These are phyloP conservation scores for Coleophora deauratella DNA, from an alignment of 2,888 invertebrate species.

Conservation along the genomic window DNA sequence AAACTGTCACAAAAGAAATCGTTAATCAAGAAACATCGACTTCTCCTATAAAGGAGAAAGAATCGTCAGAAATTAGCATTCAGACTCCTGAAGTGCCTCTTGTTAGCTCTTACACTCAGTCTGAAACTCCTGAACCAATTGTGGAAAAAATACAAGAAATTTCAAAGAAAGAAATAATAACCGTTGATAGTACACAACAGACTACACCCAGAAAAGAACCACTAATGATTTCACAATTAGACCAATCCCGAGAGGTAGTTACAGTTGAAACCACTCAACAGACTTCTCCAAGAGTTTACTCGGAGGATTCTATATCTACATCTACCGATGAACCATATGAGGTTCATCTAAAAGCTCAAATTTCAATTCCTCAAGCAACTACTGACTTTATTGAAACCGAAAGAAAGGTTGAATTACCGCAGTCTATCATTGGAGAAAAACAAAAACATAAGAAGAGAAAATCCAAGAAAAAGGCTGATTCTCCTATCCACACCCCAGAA, in stretches of 20 bases:
- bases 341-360: conserved; percentile 74
- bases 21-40: conserved; percentile 55
- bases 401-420: conserved; percentile 38
- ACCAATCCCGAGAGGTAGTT: conserved; percentile 26
- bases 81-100: conserved; percentile 53
- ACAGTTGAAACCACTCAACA: conserved; percentile 47
- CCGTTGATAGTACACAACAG: conserved; percentile 35
- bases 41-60: conserved; percentile 42
- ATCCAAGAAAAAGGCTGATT: conserved; percentile 54
- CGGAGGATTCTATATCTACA: conserved; percentile 64
- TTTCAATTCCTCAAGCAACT: conserved; percentile 66
- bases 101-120: conserved; percentile 57
- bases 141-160: conserved; percentile 16
- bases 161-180: conserved; percentile 23
- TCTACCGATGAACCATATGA: conserved; percentile 74
- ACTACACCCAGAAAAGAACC: conserved; percentile 26
- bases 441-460: conserved; percentile 55
- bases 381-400: conserved; percentile 56
- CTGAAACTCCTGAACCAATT: conserved; percentile 42
- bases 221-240: conserved; percentile 21
- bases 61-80: conserved; percentile 44
- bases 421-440: conserved; percentile 43
- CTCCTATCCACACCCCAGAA: conserved; percentile 52
- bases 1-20: conserved; percentile 44
- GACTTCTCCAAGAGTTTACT: conserved; percentile 75